A percentile compares a stretch with the other conserved stretches of the same genome.
Evolutionary conservation across 1,140 invertebrate genomes (phyloP).

Genomic region (Littorina saxatilis): DNA sequence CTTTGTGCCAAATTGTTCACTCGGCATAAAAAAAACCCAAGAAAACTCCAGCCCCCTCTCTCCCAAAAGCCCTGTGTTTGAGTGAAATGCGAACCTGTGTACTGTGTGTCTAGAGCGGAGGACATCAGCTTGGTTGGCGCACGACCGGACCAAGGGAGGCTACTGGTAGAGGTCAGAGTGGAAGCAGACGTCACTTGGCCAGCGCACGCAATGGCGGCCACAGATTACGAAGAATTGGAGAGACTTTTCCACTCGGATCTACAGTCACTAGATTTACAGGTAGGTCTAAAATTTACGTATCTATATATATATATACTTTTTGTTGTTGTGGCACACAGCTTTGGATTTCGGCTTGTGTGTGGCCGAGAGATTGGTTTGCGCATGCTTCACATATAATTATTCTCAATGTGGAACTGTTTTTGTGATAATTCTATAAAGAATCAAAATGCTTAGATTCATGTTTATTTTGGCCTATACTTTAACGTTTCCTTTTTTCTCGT

Average conservation of each 20-base stretch:
- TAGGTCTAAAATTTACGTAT: neutral
- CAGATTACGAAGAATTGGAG: slow-evolving; percentile 40
- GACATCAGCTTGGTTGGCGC: slow-evolving; percentile 17
- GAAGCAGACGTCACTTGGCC: neutral
- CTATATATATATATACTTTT: neutral
- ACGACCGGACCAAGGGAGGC: neutral
- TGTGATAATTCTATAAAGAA: neutral
- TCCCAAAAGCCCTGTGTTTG: neutral
- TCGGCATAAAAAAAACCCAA: too few relatives aligned
- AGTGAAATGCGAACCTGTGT: neutral
- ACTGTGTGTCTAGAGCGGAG: slow-evolving; percentile 33
- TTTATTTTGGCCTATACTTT: neutral
- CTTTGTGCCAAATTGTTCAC: too few relatives aligned
- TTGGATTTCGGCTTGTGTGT: too few relatives aligned
- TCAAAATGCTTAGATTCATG: neutral
- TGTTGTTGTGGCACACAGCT: neutral
- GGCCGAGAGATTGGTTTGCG: too few relatives aligned
- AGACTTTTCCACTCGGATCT: slow-evolving; percentile 36
- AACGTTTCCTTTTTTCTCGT: too few relatives aligned
- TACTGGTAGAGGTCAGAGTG: slow-evolving; percentile 14
- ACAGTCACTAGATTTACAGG: slow-evolving; percentile 36
- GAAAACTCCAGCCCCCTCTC: neutral
- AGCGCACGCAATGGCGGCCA: slow-evolving; percentile 27
- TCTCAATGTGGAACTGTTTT: neutral
- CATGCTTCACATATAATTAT: neutral